Percentiles rank a stretch among this genome's conserved stretches.
Conservation (phyloP, 2,888 invertebrate genomes). For the Drosophila anomalipes region DNA sequence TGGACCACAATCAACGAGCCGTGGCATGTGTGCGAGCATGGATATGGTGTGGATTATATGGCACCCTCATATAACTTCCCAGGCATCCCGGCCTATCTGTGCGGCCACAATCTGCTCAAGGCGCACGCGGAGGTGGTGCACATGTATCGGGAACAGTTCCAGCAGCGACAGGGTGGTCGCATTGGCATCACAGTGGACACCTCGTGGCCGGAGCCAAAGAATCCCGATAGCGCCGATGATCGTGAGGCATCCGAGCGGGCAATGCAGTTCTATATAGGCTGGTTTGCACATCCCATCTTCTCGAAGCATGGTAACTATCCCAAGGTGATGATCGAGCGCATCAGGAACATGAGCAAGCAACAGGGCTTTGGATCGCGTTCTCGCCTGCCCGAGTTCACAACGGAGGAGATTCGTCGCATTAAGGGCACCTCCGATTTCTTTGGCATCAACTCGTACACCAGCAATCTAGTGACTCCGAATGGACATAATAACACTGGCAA, state of each 20-base stretch:
- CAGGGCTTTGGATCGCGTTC: slow-evolving; percentile 87
- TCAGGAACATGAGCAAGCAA: slow-evolving; percentile 87
- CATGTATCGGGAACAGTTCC: slow-evolving; percentile 88
- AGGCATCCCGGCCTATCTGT: slow-evolving; percentile 89
- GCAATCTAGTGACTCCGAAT: slow-evolving; percentile 85
- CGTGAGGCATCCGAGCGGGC: slow-evolving; percentile 88
- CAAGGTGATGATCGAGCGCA: slow-evolving; percentile 87
- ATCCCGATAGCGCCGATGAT: slow-evolving; percentile 86
- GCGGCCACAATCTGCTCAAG: slow-evolving; percentile 90
- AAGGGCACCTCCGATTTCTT: slow-evolving; percentile 90
- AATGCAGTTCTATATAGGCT: slow-evolving; percentile 88
- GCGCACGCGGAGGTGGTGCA: slow-evolving; percentile 91
- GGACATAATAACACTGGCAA: slow-evolving; percentile 84
- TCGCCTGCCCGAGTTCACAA: slow-evolving; percentile 88
- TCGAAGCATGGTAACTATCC: slow-evolving; percentile 89
- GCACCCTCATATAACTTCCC: slow-evolving; percentile 88
- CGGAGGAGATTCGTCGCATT: slow-evolving; percentile 87
- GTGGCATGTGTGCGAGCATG: slow-evolving; percentile 85
- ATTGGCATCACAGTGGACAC: slow-evolving; percentile 88
- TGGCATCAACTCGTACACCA: slow-evolving; percentile 91
- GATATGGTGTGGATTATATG: slow-evolving; percentile 87
- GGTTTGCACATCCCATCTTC: slow-evolving; percentile 90
- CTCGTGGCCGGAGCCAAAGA: slow-evolving; percentile 88
- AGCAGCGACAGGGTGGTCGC: slow-evolving; percentile 87
- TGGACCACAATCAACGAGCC: slow-evolving; percentile 94